phyloP scores from a whole-genome alignment of 2,113 vertebrate species.

The Bos indicus region DNA sequence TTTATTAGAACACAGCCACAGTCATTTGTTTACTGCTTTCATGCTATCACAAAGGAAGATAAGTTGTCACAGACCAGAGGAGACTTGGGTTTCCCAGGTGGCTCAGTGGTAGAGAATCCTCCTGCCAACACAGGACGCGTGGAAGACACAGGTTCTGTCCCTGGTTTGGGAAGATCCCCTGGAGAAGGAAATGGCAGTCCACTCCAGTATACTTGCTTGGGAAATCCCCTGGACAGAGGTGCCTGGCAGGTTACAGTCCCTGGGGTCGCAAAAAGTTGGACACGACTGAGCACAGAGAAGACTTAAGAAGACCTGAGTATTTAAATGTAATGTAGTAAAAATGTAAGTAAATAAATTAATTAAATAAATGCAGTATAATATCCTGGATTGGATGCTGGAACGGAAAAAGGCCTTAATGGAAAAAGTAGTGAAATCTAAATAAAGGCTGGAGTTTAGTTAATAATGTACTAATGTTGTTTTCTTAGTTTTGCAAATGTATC shows the following conservation, averaged over 20 bases:
- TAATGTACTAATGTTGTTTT: neutral
- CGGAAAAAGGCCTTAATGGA: neutral
- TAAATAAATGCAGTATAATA: neutral
- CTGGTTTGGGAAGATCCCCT: neutral
- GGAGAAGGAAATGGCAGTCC: neutral
- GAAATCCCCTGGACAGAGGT: neutral
- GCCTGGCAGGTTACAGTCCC: neutral
- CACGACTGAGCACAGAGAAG: neutral
- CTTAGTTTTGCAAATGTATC: neutral
- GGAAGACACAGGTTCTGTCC: neutral
- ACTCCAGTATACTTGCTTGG: neutral
- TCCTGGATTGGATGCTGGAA: neutral
- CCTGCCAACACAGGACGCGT: neutral
- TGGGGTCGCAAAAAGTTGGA: neutral
- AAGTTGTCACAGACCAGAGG: neutral
- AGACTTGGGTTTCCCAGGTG: neutral
- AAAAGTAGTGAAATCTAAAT: constrained; percentile 11
- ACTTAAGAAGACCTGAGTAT: neutral
- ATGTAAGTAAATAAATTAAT: neutral
- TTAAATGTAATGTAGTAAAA: neutral
- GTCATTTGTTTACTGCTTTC: neutral
- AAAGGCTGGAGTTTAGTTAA: constrained; percentile 3
- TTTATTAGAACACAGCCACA: neutral
- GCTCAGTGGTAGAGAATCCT: neutral
- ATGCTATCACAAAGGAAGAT: neutral